These are phyloP conservation scores for Casuarius casuarius DNA, from an alignment of 2,113 vertebrate species.

Conservation along the genomic window DNA sequence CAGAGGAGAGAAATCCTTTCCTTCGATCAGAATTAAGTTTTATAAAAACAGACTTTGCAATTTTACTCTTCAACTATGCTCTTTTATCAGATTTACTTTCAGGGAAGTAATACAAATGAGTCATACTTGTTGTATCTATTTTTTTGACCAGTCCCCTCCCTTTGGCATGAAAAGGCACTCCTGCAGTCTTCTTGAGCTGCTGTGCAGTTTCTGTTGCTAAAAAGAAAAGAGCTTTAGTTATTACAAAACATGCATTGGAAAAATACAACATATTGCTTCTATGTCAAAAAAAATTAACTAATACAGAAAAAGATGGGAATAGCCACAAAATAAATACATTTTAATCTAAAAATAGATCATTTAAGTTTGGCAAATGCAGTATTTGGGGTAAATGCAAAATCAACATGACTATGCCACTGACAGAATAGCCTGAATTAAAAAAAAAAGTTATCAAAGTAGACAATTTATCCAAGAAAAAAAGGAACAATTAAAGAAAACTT, in stretches of 20 bases:
- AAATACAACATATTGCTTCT: background rate
- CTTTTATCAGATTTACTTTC: conserved; percentile 6
- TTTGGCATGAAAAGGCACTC: conserved; percentile 97
- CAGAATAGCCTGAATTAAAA: background rate
- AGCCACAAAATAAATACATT: background rate
- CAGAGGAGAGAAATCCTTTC: background rate
- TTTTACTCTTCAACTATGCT: background rate
- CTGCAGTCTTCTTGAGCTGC: conserved; percentile 95
- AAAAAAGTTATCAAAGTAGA: background rate
- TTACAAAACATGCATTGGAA: background rate
- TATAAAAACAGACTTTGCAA: background rate
- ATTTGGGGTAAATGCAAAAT: background rate
- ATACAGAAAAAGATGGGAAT: background rate
- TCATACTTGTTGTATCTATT: conserved; percentile 97
- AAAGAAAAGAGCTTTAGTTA: conserved; percentile 4
- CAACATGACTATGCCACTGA: background rate
- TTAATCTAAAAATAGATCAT: background rate
- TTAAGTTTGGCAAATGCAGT: background rate
- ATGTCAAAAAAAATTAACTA: background rate
- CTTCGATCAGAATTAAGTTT: background rate
- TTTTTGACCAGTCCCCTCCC: conserved; percentile 97
- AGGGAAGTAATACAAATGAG: background rate
- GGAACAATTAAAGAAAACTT: background rate
- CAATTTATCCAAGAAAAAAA: background rate
- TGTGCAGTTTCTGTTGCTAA: conserved; percentile 95